A percentile compares a stretch with the other conserved stretches of the same genome.
Evolutionary conservation across 2,888 invertebrate genomes (phyloP).

Genomic region (Protonemura montana): DNA sequence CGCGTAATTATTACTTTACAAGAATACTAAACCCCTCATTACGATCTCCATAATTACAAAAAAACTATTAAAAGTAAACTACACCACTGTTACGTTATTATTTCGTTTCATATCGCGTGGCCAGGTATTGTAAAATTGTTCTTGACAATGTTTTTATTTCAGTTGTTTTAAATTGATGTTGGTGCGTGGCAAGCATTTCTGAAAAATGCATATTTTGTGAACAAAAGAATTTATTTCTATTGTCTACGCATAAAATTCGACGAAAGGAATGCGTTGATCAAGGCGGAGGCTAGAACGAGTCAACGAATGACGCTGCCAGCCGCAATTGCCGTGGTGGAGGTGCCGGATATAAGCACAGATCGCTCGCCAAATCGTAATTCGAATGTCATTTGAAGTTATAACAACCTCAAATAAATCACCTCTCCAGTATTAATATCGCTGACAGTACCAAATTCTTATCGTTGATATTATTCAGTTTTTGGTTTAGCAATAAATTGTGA

Average conservation of each 20-base stretch:
- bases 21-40: background rate
- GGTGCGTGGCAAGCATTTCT: background rate
- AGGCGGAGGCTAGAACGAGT: background rate
- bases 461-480: slow-evolving; percentile 7
- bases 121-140: background rate
- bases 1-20: background rate
- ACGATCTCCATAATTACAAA: background rate
- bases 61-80: background rate
- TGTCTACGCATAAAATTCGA: background rate
- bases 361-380: background rate
- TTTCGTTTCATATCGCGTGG: background rate
- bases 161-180: background rate
- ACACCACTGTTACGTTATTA: background rate
- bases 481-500: background rate
- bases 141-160: background rate
- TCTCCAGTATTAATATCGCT: background rate
- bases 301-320: background rate
- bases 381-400: background rate
- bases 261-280: background rate
- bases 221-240: background rate
- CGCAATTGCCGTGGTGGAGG: background rate
- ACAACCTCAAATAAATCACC: background rate
- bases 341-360: background rate
- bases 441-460: slow-evolving; percentile 5
- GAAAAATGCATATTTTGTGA: background rate